These are phyloP conservation scores for Lepilemur ruficaudatus DNA, from an alignment of 2,797 vertebrate species.

Conservation along the genomic window DNA sequence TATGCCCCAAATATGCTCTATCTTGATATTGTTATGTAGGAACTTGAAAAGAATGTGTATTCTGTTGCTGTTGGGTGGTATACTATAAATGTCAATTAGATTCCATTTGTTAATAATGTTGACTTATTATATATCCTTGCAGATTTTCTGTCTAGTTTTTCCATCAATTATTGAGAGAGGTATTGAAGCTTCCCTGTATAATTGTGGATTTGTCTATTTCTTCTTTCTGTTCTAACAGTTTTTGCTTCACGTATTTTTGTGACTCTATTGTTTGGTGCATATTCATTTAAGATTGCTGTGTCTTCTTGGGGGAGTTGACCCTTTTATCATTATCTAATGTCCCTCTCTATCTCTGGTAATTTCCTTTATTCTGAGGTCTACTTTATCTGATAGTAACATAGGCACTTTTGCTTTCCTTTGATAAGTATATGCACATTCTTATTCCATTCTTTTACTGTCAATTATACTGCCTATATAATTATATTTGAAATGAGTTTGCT, in stretches of 20 bases:
- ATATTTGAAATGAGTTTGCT: conserved; percentile 11
- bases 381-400: not conserved
- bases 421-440: not conserved
- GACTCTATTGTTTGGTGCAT: not conserved
- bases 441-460: not conserved
- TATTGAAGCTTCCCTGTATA: not conserved
- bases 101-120: not conserved
- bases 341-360: not conserved
- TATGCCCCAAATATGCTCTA: not conserved
- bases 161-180: not conserved
- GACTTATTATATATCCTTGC: not conserved
- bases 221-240: not conserved
- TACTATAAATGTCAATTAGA: not conserved
- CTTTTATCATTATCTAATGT: not conserved
- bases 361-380: conserved; percentile 24
- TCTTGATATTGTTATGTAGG: not conserved
- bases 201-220: not conserved
- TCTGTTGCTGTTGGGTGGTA: not conserved
- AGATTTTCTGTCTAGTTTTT: not conserved
- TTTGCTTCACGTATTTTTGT: not conserved
- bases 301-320: not conserved
- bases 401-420: not conserved
- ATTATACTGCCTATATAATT: not conserved
- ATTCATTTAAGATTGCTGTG: not conserved
- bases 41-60: not conserved